A percentile compares a stretch with the other conserved stretches of the same genome.
Conservation (phyloP, 1,140 invertebrate species). For the Gyrodactylus salaris region DNA sequence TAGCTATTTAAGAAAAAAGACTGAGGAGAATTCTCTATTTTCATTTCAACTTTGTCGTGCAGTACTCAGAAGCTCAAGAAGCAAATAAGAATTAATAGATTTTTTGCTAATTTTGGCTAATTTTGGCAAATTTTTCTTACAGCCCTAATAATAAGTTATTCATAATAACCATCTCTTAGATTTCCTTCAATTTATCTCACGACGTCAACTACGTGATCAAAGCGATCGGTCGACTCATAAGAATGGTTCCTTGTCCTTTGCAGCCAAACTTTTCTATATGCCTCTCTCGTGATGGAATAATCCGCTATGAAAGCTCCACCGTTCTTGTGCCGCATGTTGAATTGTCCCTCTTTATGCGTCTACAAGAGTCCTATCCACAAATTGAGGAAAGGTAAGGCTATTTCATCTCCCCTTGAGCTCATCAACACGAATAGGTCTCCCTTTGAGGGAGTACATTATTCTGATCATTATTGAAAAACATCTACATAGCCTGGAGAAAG, state of each 20-base stretch:
- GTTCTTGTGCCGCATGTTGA: background rate
- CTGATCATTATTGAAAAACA: too few species aligned
- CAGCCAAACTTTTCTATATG: background rate
- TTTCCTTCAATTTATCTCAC: background rate
- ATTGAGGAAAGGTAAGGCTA: background rate
- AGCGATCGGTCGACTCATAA: background rate
- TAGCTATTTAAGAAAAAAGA: too few species aligned
- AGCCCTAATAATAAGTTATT: too few species aligned
- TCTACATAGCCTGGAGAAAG: background rate
- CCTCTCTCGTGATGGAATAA: background rate
- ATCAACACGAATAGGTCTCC: too few species aligned
- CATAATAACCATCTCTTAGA: too few species aligned
- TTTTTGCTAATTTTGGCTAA: too few species aligned
- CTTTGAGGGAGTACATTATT: too few species aligned
- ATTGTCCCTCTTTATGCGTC: background rate
- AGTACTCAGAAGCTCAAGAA: too few species aligned
- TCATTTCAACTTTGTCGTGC: too few species aligned
- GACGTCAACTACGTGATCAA: background rate
- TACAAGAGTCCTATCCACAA: background rate
- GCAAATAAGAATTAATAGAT: too few species aligned
- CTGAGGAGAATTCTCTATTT: too few species aligned
- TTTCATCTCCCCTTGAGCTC: background rate
- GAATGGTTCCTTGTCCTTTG: background rate
- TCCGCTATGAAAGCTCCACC: background rate
- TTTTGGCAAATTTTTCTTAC: too few species aligned